Evolutionary conservation across 2,888 invertebrate genomes (phyloP).

Genomic region (Coenonympha glycerion): DNA sequence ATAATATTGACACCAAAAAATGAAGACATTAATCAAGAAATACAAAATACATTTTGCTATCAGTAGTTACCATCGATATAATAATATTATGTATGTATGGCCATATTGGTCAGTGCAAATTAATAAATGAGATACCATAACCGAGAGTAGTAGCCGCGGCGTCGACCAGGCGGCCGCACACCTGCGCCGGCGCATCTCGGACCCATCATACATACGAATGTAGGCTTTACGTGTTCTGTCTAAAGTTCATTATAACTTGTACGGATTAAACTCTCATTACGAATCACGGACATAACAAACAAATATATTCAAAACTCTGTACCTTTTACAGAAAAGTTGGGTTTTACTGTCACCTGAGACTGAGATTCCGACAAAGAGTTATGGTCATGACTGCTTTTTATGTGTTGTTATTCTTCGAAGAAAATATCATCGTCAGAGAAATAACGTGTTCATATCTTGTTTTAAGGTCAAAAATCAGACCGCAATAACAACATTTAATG

Average conservation of each 20-base stretch:
- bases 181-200: constrained; percentile 67
- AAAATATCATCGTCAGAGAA: not conserved
- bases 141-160: constrained; percentile 68
- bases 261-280: constrained; percentile 56
- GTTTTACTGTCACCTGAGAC: constrained; percentile 57
- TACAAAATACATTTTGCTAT: constrained; percentile 22
- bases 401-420: constrained; percentile 29
- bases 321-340: constrained; percentile 64
- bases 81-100: constrained; percentile 43
- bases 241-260: constrained; percentile 29
- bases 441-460: not conserved
- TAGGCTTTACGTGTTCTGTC: constrained; percentile 19
- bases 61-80: constrained; percentile 29
- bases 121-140: constrained; percentile 73
- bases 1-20: not conserved
- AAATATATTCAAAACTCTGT: constrained; percentile 70
- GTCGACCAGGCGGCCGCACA: constrained; percentile 71
- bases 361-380: constrained; percentile 51
- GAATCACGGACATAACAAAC: constrained; percentile 73
- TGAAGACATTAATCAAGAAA: not conserved
- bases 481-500: no score
- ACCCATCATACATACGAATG: constrained; percentile 34
- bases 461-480: not conserved
- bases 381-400: constrained; percentile 46
- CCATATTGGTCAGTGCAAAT: constrained; percentile 63